Conservation (phyloP, 2,888 invertebrate species). For the Agrotis exclamationis region DNA sequence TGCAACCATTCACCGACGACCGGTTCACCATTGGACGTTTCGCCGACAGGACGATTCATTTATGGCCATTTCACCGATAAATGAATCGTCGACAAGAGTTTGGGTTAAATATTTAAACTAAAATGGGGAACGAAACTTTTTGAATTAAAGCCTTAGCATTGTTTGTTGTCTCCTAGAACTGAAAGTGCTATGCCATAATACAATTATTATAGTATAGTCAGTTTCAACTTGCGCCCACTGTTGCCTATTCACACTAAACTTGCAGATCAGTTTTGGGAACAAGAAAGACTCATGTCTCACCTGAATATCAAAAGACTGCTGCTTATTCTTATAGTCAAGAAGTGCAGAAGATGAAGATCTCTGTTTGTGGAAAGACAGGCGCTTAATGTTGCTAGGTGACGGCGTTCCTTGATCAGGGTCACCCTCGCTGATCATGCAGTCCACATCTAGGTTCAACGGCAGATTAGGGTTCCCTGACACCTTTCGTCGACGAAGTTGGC, state of each 20-base stretch:
- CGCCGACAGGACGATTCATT: too few relatives aligned
- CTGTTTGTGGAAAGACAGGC: constrained; percentile 73
- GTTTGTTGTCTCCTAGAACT: too few relatives aligned
- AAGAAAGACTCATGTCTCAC: constrained; percentile 64
- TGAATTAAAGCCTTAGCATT: too few relatives aligned
- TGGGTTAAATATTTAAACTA: too few relatives aligned
- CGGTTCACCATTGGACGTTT: too few relatives aligned
- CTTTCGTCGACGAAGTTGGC: constrained; percentile 83
- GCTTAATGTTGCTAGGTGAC: constrained; percentile 81
- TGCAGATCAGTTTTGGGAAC: not conserved
- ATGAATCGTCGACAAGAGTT: too few relatives aligned
- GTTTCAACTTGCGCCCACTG: too few relatives aligned
- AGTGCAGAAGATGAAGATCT: constrained; percentile 78
- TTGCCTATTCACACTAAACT: too few relatives aligned
- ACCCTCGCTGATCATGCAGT: constrained; percentile 82
- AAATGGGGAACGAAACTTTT: too few relatives aligned
- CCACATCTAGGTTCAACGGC: constrained; percentile 82
- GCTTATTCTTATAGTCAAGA: constrained; percentile 87
- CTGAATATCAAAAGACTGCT: constrained; percentile 89
- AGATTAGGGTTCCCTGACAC: constrained; percentile 81
- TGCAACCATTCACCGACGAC: too few relatives aligned
- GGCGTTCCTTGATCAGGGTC: constrained; percentile 84
- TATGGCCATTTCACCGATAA: too few relatives aligned
- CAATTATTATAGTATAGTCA: too few relatives aligned
- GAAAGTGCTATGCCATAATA: not conserved